phyloP scores from a whole-genome alignment of 2,113 vertebrate genomes.

The Polypterus senegalus region DNA sequence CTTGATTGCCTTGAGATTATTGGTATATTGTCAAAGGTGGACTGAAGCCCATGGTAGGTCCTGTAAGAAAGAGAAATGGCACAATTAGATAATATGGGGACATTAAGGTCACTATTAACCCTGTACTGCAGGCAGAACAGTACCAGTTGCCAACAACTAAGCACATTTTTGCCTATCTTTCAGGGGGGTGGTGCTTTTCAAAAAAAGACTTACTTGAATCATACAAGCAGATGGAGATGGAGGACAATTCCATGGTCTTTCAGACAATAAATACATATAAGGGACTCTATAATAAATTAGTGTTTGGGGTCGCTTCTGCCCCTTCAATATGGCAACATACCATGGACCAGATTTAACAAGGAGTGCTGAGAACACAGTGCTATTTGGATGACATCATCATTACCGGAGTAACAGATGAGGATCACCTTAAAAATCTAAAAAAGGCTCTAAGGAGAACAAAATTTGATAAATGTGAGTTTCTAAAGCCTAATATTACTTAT shows the following conservation, averaged over 20 bases:
- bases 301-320: slow-evolving; percentile 7
- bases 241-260: slow-evolving; percentile 6
- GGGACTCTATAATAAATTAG: slow-evolving; percentile 14
- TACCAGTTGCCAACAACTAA: slow-evolving; percentile 6
- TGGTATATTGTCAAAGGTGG: too few relatives aligned
- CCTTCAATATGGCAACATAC: slow-evolving; percentile 3
- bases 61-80: slow-evolving; percentile 1
- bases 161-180: slow-evolving; percentile 8
- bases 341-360: slow-evolving; percentile 8
- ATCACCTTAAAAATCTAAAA: background rate
- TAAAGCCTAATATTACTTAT: background rate
- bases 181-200: slow-evolving; percentile 4
- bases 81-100: slow-evolving; percentile 6
- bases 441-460: background rate
- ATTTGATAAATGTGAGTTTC: slow-evolving; percentile 7
- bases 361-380: slow-evolving; percentile 1
- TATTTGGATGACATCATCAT: slow-evolving; percentile 9
- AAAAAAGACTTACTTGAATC: background rate
- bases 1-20: too few relatives aligned
- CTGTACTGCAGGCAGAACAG: slow-evolving; percentile 6
- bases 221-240: slow-evolving; percentile 12
- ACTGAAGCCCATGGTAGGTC: too few relatives aligned
- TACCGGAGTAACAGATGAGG: background rate
- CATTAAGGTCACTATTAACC: slow-evolving; percentile 14
- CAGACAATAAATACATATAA: slow-evolving; percentile 11